Evolutionary conservation across 2,797 vertebrate species (phyloP).

Genomic region (Carduelis carduelis): DNA sequence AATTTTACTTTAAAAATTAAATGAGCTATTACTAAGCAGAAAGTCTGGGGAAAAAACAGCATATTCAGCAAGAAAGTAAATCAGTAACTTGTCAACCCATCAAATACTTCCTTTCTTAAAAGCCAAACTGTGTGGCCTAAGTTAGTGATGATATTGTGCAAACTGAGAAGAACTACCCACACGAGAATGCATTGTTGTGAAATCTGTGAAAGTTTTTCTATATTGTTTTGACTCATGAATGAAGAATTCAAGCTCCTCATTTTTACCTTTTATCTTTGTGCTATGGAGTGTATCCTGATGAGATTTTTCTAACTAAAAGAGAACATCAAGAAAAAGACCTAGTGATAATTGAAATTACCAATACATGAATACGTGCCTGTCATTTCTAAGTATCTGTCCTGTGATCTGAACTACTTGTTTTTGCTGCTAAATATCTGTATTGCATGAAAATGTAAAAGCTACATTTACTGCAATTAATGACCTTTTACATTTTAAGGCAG

Average conservation of each 20-base stretch:
- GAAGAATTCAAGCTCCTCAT: neutral
- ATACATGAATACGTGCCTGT: neutral
- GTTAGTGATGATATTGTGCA: neutral
- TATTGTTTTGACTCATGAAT: neutral
- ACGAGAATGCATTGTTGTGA: neutral
- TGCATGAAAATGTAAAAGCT: neutral
- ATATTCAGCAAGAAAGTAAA: neutral
- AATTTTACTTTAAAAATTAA: neutral
- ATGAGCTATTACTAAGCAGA: neutral
- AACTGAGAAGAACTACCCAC: neutral
- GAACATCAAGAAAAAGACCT: neutral
- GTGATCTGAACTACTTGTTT: neutral
- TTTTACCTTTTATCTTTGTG: neutral
- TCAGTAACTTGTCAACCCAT: neutral
- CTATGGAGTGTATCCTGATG: neutral
- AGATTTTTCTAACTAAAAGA: neutral
- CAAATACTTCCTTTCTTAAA: neutral
- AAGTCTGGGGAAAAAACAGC: neutral
- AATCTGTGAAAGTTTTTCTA: neutral
- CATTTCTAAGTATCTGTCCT: neutral
- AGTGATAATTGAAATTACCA: neutral
- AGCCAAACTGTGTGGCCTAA: neutral
- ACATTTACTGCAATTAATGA: neutral
- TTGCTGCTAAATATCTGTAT: neutral
- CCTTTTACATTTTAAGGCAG: neutral